Evolutionary conservation across 1,140 invertebrate species (phyloP).

Genomic region (Scaptodrosophila lebanonensis): DNA sequence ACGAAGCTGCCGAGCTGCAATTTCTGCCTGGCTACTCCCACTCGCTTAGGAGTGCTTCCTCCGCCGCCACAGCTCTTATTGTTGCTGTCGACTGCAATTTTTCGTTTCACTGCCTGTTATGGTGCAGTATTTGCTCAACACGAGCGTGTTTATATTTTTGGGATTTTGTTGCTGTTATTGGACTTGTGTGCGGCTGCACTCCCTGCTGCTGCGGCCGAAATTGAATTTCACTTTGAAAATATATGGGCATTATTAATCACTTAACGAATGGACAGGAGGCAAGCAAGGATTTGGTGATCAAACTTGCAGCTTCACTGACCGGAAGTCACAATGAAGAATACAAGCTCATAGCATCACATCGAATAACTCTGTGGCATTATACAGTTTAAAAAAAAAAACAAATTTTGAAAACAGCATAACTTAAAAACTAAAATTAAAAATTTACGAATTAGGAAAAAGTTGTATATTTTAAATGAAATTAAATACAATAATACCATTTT

Average conservation of each 20-base stretch:
- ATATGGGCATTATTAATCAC: slow-evolving; percentile 68
- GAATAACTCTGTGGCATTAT: too few relatives aligned
- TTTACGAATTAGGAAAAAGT: too few relatives aligned
- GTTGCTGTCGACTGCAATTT: slow-evolving; percentile 40
- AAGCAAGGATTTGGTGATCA: slow-evolving; percentile 16
- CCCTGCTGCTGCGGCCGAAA: slow-evolving; percentile 53
- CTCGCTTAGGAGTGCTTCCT: too few relatives aligned
- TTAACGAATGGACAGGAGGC: slow-evolving; percentile 28
- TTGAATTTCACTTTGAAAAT: slow-evolving; percentile 66
- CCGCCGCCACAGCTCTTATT: neutral
- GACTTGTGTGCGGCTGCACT: slow-evolving; percentile 17
- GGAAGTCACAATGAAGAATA: slow-evolving; percentile 1
- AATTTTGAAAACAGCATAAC: too few relatives aligned
- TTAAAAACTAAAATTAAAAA: too few relatives aligned
- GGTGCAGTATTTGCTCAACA: too few relatives aligned
- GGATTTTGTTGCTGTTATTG: slow-evolving; percentile 14
- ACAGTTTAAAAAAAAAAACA: too few relatives aligned
- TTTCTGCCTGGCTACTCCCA: neutral
- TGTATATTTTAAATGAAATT: too few relatives aligned
- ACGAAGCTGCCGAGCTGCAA: neutral
- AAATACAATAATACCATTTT: too few relatives aligned
- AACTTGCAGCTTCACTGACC: neutral
- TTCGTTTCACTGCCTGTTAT: slow-evolving; percentile 25
- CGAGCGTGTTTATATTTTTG: slow-evolving; percentile 47
- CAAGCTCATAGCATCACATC: too few relatives aligned